Percentiles rank a stretch among this genome's conserved stretches.
These are phyloP conservation scores for Pammene aurita DNA, from an alignment of 2,888 invertebrate species.

Conservation along the genomic window DNA sequence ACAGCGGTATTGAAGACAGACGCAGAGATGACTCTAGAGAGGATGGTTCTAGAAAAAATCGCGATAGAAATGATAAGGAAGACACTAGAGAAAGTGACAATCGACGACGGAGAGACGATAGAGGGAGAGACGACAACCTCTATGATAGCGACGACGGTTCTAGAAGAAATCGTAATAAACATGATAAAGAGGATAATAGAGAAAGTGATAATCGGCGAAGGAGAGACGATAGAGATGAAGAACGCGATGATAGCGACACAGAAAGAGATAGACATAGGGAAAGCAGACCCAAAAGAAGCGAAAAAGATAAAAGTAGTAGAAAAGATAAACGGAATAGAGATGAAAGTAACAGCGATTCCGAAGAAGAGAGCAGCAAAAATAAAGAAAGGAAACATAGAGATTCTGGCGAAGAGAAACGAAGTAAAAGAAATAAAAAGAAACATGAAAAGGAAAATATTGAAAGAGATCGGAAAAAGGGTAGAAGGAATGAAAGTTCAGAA, in stretches of 20 bases:
- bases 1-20: constrained; percentile 29
- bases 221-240: background rate
- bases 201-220: constrained; percentile 6
- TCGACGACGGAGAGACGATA: constrained; percentile 9
- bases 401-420: constrained; percentile 32
- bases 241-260: constrained; percentile 26
- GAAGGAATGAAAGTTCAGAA: constrained; percentile 14
- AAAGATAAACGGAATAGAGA: constrained; percentile 35
- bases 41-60: constrained; percentile 36
- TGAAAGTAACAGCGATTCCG: constrained; percentile 40
- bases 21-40: constrained; percentile 43
- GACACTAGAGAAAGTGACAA: constrained; percentile 41
- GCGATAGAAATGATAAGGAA: constrained; percentile 40
- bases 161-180: constrained; percentile 39
- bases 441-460: constrained; percentile 41
- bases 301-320: constrained; percentile 22
- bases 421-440: constrained; percentile 41
- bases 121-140: background rate
- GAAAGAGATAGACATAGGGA: constrained; percentile 41
- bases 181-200: constrained; percentile 37
- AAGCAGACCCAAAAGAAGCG: constrained; percentile 40
- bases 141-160: constrained; percentile 2
- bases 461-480: constrained; percentile 12
- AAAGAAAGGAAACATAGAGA: constrained; percentile 35
- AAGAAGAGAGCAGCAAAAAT: constrained; percentile 43